A percentile compares a stretch with the other conserved stretches of the same genome.
Conservation (phyloP, 2,797 vertebrate genomes). For the Phoxinus dragarum region DNA sequence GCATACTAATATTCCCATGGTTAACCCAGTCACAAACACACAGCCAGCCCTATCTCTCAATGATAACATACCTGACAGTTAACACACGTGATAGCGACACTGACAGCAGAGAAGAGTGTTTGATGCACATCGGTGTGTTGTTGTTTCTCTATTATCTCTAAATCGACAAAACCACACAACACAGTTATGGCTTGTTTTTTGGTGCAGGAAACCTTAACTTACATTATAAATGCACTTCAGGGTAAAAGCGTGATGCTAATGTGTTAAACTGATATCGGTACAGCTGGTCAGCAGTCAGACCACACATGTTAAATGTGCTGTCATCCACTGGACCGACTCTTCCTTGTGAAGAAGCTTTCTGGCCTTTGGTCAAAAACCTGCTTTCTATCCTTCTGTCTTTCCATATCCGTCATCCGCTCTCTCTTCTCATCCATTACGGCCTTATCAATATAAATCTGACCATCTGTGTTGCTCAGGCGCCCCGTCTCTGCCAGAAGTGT, state of each 20-base stretch:
- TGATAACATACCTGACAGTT: slow-evolving; percentile 76
- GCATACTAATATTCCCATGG: slow-evolving; percentile 78
- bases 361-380: slow-evolving; percentile 37
- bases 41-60: slow-evolving; percentile 66
- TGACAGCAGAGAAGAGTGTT: slow-evolving; percentile 41
- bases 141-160: neutral
- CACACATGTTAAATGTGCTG: slow-evolving; percentile 33
- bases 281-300: slow-evolving; percentile 25
- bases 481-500: slow-evolving; percentile 66
- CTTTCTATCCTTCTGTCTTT: slow-evolving; percentile 56
- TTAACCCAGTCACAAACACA: slow-evolving; percentile 48
- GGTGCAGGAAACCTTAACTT: neutral
- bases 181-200: neutral
- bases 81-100: slow-evolving; percentile 70
- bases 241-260: neutral
- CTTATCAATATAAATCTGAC: slow-evolving; percentile 68
- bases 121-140: neutral
- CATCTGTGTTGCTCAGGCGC: slow-evolving; percentile 64
- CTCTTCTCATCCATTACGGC: slow-evolving; percentile 52
- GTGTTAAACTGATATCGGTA: slow-evolving; percentile 4
- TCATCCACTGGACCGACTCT: slow-evolving; percentile 5
- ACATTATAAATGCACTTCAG: neutral
- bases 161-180: neutral
- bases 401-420: slow-evolving; percentile 36
- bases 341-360: slow-evolving; percentile 5